Conservation (phyloP, 2,797 vertebrate species). For the Protosalanx chinensis region DNA sequence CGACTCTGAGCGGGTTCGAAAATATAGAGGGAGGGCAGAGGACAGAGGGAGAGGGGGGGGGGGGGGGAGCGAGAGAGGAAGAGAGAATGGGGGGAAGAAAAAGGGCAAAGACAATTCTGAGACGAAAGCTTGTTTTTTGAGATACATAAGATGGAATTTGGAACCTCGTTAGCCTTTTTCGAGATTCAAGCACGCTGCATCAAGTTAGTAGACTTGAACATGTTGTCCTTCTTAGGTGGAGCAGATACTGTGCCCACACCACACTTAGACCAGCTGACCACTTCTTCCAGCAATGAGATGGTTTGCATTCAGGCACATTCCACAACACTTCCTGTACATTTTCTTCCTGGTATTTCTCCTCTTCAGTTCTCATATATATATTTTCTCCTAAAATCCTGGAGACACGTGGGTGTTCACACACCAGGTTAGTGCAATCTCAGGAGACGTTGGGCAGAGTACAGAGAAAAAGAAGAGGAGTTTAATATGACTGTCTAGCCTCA, state of each 20-base stretch:
- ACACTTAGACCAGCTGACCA: too few relatives aligned
- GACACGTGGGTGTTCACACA: neutral
- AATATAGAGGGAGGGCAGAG: conserved; percentile 6
- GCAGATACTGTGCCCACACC: too few relatives aligned
- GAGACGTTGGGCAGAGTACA: conserved; percentile 52
- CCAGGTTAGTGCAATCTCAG: conserved; percentile 40
- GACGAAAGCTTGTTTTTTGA: neutral
- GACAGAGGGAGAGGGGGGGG: neutral
- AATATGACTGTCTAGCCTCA: conserved; percentile 67
- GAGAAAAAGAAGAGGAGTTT: conserved; percentile 59
- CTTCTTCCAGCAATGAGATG: too few relatives aligned
- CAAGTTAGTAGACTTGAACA: neutral
- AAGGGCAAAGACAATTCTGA: neutral
- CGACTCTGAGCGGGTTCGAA: conserved; percentile 1
- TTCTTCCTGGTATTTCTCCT: neutral
- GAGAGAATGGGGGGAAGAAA: neutral
- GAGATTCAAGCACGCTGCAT: neutral
- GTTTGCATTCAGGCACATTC: neutral
- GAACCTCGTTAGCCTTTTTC: neutral
- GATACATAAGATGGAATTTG: neutral
- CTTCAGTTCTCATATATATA: conserved; percentile 1
- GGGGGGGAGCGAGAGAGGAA: neutral
- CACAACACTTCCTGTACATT: neutral
- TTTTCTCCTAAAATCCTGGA: neutral
- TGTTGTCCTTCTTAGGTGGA: neutral